Percentiles rank a stretch among this genome's conserved stretches.
These are phyloP conservation scores for Galleria mellonella DNA, from an alignment of 1,140 invertebrate species.

Conservation along the genomic window DNA sequence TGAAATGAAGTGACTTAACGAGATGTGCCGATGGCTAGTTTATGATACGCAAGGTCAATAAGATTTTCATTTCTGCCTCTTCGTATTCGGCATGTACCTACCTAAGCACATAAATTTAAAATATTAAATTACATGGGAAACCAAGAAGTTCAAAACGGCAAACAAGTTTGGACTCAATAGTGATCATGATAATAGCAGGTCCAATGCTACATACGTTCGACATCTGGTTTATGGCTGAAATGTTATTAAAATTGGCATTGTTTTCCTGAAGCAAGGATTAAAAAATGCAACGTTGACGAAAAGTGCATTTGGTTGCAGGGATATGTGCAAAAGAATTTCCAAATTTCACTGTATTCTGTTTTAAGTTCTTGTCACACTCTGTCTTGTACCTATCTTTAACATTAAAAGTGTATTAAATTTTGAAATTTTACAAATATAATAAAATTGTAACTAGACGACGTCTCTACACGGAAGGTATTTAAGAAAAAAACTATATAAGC, in stretches of 20 bases:
- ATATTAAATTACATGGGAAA: slow-evolving; percentile 1
- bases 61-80: background rate
- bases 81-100: slow-evolving; percentile 4
- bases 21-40: no score
- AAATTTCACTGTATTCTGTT: slow-evolving; percentile 54
- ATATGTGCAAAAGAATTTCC: slow-evolving; percentile 57
- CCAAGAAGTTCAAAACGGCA: background rate
- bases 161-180: background rate
- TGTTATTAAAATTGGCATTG: slow-evolving; percentile 67
- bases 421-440: no score
- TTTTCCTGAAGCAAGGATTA: slow-evolving; percentile 65
- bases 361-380: slow-evolving; percentile 46
- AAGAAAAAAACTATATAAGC: slow-evolving; percentile 3
- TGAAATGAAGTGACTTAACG: no score
- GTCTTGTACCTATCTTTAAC: slow-evolving; percentile 8
- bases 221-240: slow-evolving; percentile 13
- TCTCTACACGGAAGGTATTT: no score
- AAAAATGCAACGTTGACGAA: slow-evolving; percentile 59
- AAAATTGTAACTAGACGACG: no score
- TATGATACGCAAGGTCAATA: no score
- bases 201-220: slow-evolving; percentile 2
- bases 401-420: background rate
- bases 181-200: slow-evolving; percentile 13
- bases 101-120: background rate
- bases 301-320: slow-evolving; percentile 60